phyloP scores from a whole-genome alignment of 2,113 vertebrate species.

The Myiozetetes cayanensis region DNA sequence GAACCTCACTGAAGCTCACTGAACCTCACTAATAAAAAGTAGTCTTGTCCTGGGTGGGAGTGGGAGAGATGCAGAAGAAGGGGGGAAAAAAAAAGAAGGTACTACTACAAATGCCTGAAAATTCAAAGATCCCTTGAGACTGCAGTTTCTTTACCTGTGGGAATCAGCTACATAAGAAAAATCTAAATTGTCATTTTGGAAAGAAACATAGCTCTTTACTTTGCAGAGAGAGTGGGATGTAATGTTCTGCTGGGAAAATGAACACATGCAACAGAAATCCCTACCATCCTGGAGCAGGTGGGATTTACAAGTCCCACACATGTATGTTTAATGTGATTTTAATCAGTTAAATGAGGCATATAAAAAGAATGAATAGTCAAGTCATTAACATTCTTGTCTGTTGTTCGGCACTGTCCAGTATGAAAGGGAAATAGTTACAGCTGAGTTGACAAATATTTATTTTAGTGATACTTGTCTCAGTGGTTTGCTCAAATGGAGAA shows the following conservation, averaged over 20 bases:
- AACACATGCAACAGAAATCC: background rate
- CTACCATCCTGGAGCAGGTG: background rate
- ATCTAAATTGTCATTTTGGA: background rate
- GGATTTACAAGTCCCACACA: background rate
- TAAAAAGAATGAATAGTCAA: background rate
- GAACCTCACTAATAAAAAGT: background rate
- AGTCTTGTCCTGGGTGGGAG: background rate
- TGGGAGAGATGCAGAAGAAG: background rate
- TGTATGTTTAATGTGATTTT: background rate
- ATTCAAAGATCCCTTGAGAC: background rate
- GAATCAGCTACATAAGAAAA: background rate
- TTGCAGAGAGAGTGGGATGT: background rate
- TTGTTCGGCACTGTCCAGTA: background rate
- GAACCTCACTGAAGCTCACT: background rate
- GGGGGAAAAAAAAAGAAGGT: background rate
- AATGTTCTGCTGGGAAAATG: background rate
- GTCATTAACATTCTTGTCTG: slow-evolving; percentile 10
- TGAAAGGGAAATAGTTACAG: background rate
- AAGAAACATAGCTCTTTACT: background rate
- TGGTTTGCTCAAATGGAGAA: background rate
- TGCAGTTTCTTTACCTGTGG: background rate
- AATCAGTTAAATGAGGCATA: slow-evolving; percentile 14
- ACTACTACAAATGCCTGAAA: background rate
- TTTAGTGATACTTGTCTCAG: background rate
- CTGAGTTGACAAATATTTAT: slow-evolving; percentile 18